phyloP scores from a whole-genome alignment of 2,113 vertebrate genomes.

The Dicrurus megarhynchus region DNA sequence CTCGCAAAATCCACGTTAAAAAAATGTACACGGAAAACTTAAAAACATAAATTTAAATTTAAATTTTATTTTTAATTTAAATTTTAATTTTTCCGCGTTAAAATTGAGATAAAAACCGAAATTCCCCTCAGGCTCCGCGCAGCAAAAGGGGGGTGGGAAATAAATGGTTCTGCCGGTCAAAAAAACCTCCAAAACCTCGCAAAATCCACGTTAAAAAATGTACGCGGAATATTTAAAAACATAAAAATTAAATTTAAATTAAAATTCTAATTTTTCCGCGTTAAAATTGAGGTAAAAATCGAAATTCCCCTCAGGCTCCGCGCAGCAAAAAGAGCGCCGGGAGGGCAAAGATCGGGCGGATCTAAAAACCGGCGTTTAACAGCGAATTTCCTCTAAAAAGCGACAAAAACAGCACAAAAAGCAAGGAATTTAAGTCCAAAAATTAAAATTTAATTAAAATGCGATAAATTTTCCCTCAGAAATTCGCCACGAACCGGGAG shows the following conservation, averaged over 20 bases:
- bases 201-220: accelerated
- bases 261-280: accelerated
- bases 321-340: accelerated
- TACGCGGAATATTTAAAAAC: accelerated
- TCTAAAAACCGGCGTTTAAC: accelerated
- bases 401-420: accelerated
- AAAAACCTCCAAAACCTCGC: not conserved
- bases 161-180: not conserved
- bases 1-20: no score
- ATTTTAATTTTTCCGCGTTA: no score
- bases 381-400: accelerated
- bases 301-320: not conserved
- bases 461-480: accelerated
- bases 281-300: accelerated
- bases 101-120: no score
- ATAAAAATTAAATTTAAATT: accelerated
- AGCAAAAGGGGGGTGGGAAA: not conserved
- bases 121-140: not conserved
- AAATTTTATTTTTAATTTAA: no score
- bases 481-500: accelerated
- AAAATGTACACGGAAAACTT: no score
- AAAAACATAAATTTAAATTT: no score
- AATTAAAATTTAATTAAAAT: accelerated
- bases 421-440: accelerated
- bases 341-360: no score